These are phyloP conservation scores for Agriopis leucophaearia DNA, from an alignment of 2,888 invertebrate species.

Conservation along the genomic window DNA sequence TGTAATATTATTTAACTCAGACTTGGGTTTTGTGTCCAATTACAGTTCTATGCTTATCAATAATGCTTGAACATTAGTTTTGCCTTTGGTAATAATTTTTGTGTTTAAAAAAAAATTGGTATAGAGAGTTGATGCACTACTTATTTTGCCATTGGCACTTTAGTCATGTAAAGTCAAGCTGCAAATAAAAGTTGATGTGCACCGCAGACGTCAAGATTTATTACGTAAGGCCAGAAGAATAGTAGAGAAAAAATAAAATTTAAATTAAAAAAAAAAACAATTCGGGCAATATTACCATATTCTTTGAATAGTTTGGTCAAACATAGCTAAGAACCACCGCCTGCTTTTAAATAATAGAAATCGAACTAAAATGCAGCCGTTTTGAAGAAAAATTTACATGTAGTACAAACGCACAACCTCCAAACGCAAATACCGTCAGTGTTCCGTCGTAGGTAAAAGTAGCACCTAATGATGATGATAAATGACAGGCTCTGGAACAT, in stretches of 20 bases:
- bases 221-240: not conserved
- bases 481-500: not conserved
- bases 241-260: no score
- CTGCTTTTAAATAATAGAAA: no score
- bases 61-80: not conserved
- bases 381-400: no score
- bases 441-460: not conserved
- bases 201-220: not conserved
- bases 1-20: constrained; percentile 18
- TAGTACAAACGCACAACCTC: no score
- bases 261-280: no score
- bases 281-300: no score
- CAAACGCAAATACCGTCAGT: no score
- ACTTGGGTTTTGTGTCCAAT: not conserved
- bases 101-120: not conserved
- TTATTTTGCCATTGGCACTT: not conserved
- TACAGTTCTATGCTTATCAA: not conserved
- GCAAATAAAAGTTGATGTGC: not conserved
- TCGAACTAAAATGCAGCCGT: no score
- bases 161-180: not conserved
- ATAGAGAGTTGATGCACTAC: not conserved
- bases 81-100: not conserved
- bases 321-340: no score
- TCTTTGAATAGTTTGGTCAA: no score
- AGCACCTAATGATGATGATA: not conserved